A percentile compares a stretch with the other conserved stretches of the same genome.
These are phyloP conservation scores for Hipparchia semele DNA, from an alignment of 2,888 invertebrate genomes.

Conservation along the genomic window DNA sequence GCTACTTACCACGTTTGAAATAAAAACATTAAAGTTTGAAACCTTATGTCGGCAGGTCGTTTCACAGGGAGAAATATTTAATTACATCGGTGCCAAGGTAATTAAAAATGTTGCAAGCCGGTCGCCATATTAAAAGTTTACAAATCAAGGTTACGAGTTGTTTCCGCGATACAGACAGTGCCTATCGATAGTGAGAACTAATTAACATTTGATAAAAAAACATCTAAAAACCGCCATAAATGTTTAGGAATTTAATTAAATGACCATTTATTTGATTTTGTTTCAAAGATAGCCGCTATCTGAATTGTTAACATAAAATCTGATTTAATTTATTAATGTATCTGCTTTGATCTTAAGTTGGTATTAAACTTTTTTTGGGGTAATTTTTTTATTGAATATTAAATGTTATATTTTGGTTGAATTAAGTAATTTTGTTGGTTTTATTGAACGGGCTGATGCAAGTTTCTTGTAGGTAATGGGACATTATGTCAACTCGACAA, in stretches of 20 bases:
- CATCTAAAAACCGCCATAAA: conserved; percentile 16
- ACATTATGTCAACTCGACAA: too few relatives aligned
- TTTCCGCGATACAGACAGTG: conserved; percentile 32
- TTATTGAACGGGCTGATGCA: neutral
- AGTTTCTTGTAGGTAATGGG: too few relatives aligned
- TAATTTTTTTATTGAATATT: neutral
- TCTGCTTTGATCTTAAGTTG: conserved; percentile 8
- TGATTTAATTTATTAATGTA: conserved; percentile 12
- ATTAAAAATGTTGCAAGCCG: conserved; percentile 30
- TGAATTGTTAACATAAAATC: conserved; percentile 11
- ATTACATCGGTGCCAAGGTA: conserved; percentile 22
- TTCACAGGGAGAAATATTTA: conserved; percentile 26
- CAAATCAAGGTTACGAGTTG: conserved; percentile 27
- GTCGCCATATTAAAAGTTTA: conserved; percentile 29
- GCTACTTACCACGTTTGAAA: neutral
- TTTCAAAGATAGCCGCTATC: conserved; percentile 20
- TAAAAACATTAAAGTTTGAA: conserved; percentile 12
- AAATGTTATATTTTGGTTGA: neutral
- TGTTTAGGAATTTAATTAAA: conserved; percentile 18
- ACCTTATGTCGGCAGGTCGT: conserved; percentile 21
- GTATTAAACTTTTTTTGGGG: neutral
- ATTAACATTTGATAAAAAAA: conserved; percentile 35
- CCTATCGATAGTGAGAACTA: conserved; percentile 36
- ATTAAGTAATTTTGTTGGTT: neutral
- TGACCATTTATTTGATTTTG: conserved; percentile 21